Percentiles rank a stretch among this genome's conserved stretches.
These are phyloP conservation scores for Chrysotoxum bicinctum DNA, from an alignment of 2,888 invertebrate genomes.

Conservation along the genomic window DNA sequence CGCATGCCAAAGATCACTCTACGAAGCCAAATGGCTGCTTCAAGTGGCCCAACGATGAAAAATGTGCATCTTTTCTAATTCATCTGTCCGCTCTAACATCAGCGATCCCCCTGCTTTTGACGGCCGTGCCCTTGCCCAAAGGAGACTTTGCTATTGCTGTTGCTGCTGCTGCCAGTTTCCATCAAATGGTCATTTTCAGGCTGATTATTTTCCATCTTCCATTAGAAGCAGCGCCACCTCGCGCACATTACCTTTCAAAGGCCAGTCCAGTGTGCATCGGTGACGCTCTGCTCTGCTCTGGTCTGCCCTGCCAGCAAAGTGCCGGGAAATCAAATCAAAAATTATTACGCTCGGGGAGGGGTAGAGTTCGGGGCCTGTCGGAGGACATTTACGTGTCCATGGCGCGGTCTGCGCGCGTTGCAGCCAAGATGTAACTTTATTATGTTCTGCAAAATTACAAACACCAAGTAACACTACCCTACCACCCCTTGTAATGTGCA, in stretches of 20 bases:
- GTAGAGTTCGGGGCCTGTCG: conserved; percentile 34
- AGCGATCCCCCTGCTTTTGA: conserved; percentile 25
- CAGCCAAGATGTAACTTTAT: conserved; percentile 66
- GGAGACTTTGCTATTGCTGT: conserved; percentile 16
- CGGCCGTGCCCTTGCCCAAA: conserved; percentile 52
- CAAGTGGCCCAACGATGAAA: conserved; percentile 68
- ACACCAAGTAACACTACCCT: conserved; percentile 62
- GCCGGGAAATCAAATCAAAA: conserved; percentile 67
- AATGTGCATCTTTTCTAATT: conserved; percentile 71
- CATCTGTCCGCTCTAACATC: conserved; percentile 45
- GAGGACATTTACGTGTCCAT: conserved; percentile 66
- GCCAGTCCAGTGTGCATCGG: conserved; percentile 8
- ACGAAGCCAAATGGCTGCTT: conserved; percentile 55
- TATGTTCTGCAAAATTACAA: conserved; percentile 71
- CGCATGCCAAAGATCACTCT: conserved; percentile 70
- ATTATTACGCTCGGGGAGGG: conserved; percentile 44
- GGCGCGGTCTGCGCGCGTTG: conserved; percentile 23
- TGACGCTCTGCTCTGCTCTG: conserved; percentile 18
- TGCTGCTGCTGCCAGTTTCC: conserved; percentile 50
- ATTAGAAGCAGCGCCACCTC: conserved; percentile 64
- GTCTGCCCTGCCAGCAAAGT: conserved; percentile 21
- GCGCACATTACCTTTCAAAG: conserved; percentile 57
- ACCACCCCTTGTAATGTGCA: conserved; percentile 2
- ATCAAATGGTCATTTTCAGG: conserved; percentile 71
- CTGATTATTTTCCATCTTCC: conserved; percentile 67